These are phyloP conservation scores for Pteromalus puparum DNA, from an alignment of 1,140 invertebrate species.

Conservation along the genomic window DNA sequence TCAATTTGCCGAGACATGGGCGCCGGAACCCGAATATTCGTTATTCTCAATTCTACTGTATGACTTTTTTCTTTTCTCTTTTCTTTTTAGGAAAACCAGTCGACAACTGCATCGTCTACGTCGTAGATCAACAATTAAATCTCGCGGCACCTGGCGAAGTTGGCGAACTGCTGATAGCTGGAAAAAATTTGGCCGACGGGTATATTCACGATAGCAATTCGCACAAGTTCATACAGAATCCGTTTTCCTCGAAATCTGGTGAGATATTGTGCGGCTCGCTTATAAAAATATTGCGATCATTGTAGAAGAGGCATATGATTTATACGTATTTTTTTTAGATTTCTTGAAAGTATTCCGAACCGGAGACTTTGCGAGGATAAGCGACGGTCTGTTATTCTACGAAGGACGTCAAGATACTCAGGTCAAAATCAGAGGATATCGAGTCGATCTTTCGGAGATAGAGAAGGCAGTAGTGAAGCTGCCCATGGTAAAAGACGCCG, in stretches of 20 bases:
- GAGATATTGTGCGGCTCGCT: not conserved
- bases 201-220: conserved; percentile 85
- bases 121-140: conserved; percentile 83
- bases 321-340: not conserved
- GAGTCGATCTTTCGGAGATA: conserved; percentile 89
- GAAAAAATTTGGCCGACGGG: conserved; percentile 85
- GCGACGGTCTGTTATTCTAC: conserved; percentile 83
- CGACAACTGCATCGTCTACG: conserved; percentile 87
- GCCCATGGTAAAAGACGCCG: conserved; percentile 78
- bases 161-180: conserved; percentile 88
- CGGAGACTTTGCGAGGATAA: conserved; percentile 87
- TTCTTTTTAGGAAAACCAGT: conserved; percentile 79
- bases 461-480: conserved; percentile 81
- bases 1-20: too few species aligned
- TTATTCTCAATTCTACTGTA: not conserved
- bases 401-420: conserved; percentile 91
- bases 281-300: not conserved
- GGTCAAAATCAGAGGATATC: conserved; percentile 89
- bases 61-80: not conserved
- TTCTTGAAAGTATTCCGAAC: conserved; percentile 83
- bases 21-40: not conserved
- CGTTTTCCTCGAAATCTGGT: conserved; percentile 57
- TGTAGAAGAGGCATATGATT: too few species aligned
- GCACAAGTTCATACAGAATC: conserved; percentile 85
- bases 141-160: conserved; percentile 82